A percentile compares a stretch with the other conserved stretches of the same genome.
Evolutionary conservation across 2,888 invertebrate species (phyloP).

Genomic region (Minunthozetes semirufus): DNA sequence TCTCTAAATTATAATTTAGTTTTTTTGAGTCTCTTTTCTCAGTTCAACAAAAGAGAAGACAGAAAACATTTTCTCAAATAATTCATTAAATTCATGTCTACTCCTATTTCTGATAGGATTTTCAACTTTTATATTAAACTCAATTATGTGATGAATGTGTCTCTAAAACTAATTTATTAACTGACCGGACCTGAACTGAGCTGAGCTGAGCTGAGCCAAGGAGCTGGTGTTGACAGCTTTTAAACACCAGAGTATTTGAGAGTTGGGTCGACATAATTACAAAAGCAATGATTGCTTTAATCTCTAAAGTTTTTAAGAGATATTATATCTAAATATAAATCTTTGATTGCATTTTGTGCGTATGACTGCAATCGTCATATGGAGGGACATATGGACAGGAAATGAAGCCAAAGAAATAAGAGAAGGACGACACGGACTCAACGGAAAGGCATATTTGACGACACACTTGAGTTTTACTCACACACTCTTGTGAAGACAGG

Average conservation of each 20-base stretch:
- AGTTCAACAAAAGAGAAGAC: background rate
- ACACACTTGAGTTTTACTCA: slow-evolving; percentile 3
- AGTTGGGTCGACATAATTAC: too few species aligned
- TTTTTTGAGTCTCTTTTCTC: background rate
- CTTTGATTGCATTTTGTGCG: background rate
- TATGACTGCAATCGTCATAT: slow-evolving; percentile 15
- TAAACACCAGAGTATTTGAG: too few species aligned
- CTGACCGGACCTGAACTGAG: too few species aligned
- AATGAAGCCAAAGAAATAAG: slow-evolving; percentile 17
- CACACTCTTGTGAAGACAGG: background rate
- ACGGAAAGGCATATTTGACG: slow-evolving; percentile 22
- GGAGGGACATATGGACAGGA: slow-evolving; percentile 29
- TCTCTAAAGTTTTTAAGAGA: slow-evolving; percentile 12
- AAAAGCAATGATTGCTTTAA: background rate
- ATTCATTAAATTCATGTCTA: background rate
- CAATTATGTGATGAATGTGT: too few species aligned
- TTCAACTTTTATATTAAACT: too few species aligned
- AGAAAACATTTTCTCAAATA: background rate
- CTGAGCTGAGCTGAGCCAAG: too few species aligned
- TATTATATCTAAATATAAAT: background rate
- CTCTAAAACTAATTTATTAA: too few species aligned
- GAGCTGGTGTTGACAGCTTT: too few species aligned
- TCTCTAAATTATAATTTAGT: background rate
- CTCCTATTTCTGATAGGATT: background rate
- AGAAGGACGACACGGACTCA: slow-evolving; percentile 24